These are phyloP conservation scores for Rotaria socialis DNA, from an alignment of 2,888 invertebrate species.

Conservation along the genomic window DNA sequence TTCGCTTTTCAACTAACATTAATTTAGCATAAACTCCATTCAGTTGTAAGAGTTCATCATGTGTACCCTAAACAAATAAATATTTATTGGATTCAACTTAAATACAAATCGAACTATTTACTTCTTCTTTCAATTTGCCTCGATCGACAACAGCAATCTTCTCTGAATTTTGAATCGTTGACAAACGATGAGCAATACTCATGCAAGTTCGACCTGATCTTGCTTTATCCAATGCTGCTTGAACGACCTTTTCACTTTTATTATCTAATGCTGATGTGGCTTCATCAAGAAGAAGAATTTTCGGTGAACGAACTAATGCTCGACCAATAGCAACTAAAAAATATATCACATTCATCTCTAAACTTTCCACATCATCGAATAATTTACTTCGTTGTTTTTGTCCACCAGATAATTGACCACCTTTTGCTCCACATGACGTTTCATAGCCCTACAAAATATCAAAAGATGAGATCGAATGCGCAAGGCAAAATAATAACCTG, in stretches of 20 bases:
- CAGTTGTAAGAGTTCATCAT: conserved; percentile 21
- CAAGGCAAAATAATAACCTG: neutral
- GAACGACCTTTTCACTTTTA: conserved; percentile 34
- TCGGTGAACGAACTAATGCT: conserved; percentile 40
- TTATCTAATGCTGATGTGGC: conserved; percentile 43
- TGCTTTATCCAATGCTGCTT: conserved; percentile 43
- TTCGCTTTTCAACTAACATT: neutral
- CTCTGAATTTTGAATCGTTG: conserved; percentile 35
- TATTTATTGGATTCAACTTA: no score
- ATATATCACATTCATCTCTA: no score
- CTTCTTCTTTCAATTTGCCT: conserved; percentile 41
- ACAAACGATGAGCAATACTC: conserved; percentile 38
- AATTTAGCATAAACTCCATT: conserved; percentile 14
- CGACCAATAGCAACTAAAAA: conserved; percentile 39
- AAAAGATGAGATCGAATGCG: neutral
- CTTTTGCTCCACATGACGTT: conserved; percentile 39
- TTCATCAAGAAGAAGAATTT: conserved; percentile 43
- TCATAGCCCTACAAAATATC: conserved; percentile 37
- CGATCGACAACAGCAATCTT: conserved; percentile 42
- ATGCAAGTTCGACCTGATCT: conserved; percentile 42
- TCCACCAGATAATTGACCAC: conserved; percentile 41
- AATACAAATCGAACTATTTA: neutral
- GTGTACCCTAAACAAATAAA: neutral
- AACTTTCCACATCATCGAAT: no score
- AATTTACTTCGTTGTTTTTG: conserved; percentile 43